A percentile compares a stretch with the other conserved stretches of the same genome.
phyloP scores from a whole-genome alignment of 2,113 vertebrate genomes.

The Balaeniceps rex region DNA sequence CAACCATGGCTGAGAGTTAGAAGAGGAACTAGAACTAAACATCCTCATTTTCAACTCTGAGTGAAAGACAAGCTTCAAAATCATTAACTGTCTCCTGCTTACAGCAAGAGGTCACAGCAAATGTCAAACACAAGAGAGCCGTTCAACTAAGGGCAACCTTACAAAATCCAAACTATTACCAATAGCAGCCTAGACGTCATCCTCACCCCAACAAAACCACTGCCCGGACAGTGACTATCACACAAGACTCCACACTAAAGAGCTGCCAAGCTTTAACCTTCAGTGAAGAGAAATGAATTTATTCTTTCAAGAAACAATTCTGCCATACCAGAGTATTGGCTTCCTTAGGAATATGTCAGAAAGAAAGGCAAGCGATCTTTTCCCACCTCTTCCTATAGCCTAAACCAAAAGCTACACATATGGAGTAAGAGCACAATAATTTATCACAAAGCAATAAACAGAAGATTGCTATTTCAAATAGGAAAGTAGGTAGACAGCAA shows the following conservation, averaged over 20 bases:
- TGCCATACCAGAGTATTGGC: neutral
- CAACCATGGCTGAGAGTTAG: neutral
- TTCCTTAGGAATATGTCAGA: neutral
- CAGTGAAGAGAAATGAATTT: neutral
- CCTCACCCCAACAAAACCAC: neutral
- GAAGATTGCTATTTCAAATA: neutral
- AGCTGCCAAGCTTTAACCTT: conserved; percentile 13
- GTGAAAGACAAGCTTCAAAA: conserved; percentile 20
- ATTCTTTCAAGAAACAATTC: neutral
- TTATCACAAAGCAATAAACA: neutral
- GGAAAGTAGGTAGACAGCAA: neutral
- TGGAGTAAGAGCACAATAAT: neutral
- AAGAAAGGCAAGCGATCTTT: neutral
- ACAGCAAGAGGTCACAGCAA: conserved; percentile 49
- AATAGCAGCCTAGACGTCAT: conserved; percentile 6
- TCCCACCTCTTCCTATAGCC: neutral
- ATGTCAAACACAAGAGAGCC: conserved; percentile 32
- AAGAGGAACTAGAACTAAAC: neutral
- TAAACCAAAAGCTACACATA: neutral
- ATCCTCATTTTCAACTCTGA: neutral
- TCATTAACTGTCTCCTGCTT: conserved; percentile 38
- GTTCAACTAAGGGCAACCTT: conserved; percentile 43
- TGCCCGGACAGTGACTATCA: neutral
- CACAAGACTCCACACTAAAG: neutral
- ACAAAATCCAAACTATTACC: conserved; percentile 14